Evolutionary conservation across 1,140 invertebrate genomes (phyloP), one percentile per base, ranked within the genome.

Genomic region (Pinna nobilis): DNA sequence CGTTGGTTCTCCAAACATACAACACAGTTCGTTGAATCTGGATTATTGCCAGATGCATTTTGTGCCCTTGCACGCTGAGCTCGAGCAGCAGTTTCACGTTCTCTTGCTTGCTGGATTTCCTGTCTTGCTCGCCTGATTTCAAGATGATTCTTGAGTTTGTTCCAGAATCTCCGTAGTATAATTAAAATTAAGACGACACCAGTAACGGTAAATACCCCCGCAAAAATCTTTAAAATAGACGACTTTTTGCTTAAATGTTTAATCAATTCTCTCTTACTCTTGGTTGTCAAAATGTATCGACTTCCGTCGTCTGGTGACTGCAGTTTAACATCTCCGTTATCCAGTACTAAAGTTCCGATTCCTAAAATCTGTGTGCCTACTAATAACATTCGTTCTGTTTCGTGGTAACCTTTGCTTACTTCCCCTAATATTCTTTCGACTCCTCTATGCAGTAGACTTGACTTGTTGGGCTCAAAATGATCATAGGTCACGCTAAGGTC

Each of bases 1-100:
- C 88, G 72, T 3, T 77, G 78, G 77, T 88, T 87, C 2, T 73
- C 74, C 50, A 89, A 63, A 77, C 90, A 90, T 6, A 90, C 78
- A 6, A 90, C 84, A 74, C 90, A 90, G 6, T 69, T 68, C 9
- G 78, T 65, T 7, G 28, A 28, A 15, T 69, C 65, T n/a, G 33
- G 25, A 59, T 68, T 51, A 35, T 23, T 35, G 41, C 63, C 53
- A 13, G 59, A 37, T 20, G 13, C 50, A 18, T 57, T 57, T 5
- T 33, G 25, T 51, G 41, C 57, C 28, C 57, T 61, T 47, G 13
- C 20, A 15, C 39, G 30, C 2, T 11, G 6, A 15, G 44, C 44
- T 47, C 70, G 41, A 50, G 25, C 23, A 28, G 67, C 33, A 41
- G 30, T 60, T 47, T 53, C 35, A 18, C 53, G 18, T 44, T 65